These are phyloP conservation scores for Drosophila mojavensis DNA, from an alignment of 1,140 invertebrate species.

Conservation along the genomic window DNA sequence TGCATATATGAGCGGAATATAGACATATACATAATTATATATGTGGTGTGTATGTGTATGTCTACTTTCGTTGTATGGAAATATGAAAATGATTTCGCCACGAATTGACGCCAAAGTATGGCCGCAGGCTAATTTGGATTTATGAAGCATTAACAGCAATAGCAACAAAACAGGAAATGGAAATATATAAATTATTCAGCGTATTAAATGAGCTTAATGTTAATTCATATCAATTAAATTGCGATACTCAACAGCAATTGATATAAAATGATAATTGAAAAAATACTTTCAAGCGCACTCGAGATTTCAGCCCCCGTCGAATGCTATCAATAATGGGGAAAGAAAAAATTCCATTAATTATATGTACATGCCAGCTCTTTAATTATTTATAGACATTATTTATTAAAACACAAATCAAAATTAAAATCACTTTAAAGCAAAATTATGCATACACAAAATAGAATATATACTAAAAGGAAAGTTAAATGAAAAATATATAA, in stretches of 20 bases:
- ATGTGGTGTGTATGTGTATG: slow-evolving; percentile 4
- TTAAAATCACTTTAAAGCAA: neutral
- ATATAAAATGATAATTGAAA: slow-evolving; percentile 10
- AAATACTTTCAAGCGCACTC: neutral
- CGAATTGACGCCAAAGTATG: slow-evolving; percentile 46
- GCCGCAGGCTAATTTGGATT: slow-evolving; percentile 44
- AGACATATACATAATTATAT: neutral
- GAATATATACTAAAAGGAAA: no score
- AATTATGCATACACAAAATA: no score
- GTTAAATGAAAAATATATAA: no score
- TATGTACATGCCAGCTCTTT: neutral
- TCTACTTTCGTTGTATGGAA: neutral
- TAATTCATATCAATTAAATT: slow-evolving; percentile 36
- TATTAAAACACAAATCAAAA: neutral
- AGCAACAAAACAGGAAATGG: slow-evolving; percentile 12
- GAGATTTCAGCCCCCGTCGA: neutral
- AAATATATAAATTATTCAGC: slow-evolving; percentile 31
- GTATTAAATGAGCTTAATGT: slow-evolving; percentile 36
- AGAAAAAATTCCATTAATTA: no score
- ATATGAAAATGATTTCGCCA: slow-evolving; percentile 24
- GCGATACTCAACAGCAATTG: neutral
- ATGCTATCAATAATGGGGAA: neutral
- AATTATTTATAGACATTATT: neutral
- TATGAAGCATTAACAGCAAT: slow-evolving; percentile 51
- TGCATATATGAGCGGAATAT: neutral